Conservation (phyloP, 2,113 vertebrate species). For the Aegypius monachus region DNA sequence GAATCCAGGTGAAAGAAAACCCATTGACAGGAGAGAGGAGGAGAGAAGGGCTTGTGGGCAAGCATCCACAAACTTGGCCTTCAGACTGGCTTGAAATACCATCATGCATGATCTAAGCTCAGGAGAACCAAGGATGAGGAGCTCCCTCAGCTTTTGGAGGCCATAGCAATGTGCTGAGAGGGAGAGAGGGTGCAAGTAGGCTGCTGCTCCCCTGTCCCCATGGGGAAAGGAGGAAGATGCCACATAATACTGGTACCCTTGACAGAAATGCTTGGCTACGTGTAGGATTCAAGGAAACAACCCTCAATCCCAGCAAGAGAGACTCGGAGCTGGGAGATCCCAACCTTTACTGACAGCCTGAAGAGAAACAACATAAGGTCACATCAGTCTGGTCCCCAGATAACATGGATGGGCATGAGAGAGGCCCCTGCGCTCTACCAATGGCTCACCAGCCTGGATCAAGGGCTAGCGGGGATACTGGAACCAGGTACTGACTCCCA, state of each 20-base stretch:
- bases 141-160: not conserved
- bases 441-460: not conserved
- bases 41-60: not conserved
- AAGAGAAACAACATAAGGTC: not conserved
- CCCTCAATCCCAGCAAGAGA: not conserved
- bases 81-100: not conserved
- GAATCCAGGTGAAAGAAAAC: not conserved
- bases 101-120: not conserved
- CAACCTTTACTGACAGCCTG: not conserved
- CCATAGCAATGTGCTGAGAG: not conserved
- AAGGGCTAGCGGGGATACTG: not conserved
- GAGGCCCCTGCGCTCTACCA: not conserved
- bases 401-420: fast-evolving
- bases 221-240: not conserved
- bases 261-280: not conserved
- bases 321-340: not conserved
- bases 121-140: not conserved
- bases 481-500: not conserved
- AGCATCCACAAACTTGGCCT: not conserved
- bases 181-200: not conserved
- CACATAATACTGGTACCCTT: not conserved
- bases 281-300: not conserved
- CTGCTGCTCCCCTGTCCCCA: not conserved
- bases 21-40: fast-evolving
- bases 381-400: not conserved